phyloP scores from a whole-genome alignment of 2,888 invertebrate species.

The Ceramica pisi region DNA sequence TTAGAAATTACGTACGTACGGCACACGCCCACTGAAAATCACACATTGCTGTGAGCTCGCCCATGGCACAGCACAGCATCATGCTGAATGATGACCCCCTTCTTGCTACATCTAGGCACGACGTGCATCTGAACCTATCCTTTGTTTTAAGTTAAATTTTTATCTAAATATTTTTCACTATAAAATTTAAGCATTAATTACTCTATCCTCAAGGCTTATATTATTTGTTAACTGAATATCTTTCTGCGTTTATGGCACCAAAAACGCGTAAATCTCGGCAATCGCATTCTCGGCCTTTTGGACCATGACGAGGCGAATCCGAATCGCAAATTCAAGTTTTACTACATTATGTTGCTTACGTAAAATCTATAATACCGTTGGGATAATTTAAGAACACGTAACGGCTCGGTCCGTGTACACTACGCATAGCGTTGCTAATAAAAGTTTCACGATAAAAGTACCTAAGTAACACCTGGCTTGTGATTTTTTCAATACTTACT shows the following conservation, averaged over 20 bases:
- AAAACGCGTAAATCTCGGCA: neutral
- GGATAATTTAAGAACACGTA: slow-evolving; percentile 4
- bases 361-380: slow-evolving; percentile 15
- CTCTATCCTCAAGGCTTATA: too few relatives aligned
- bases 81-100: too few relatives aligned
- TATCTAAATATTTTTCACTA: too few relatives aligned
- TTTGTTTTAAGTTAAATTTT: too few relatives aligned
- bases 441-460: neutral
- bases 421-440: slow-evolving; percentile 3
- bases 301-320: slow-evolving; percentile 16
- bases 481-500: neutral
- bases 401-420: neutral
- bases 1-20: too few relatives aligned
- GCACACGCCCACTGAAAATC: too few relatives aligned
- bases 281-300: slow-evolving; percentile 16
- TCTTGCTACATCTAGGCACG: neutral
- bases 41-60: too few relatives aligned
- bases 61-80: too few relatives aligned
- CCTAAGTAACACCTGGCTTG: slow-evolving; percentile 2
- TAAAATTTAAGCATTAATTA: too few relatives aligned
- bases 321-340: slow-evolving; percentile 14
- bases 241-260: too few relatives aligned
- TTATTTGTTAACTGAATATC: too few relatives aligned
- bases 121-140: too few relatives aligned
- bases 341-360: neutral